A percentile compares a stretch with the other conserved stretches of the same genome.
Evolutionary conservation across 64 coral and sea anemone genomes (phyloP).

Genomic region (Catalaphyllia jardinei): DNA sequence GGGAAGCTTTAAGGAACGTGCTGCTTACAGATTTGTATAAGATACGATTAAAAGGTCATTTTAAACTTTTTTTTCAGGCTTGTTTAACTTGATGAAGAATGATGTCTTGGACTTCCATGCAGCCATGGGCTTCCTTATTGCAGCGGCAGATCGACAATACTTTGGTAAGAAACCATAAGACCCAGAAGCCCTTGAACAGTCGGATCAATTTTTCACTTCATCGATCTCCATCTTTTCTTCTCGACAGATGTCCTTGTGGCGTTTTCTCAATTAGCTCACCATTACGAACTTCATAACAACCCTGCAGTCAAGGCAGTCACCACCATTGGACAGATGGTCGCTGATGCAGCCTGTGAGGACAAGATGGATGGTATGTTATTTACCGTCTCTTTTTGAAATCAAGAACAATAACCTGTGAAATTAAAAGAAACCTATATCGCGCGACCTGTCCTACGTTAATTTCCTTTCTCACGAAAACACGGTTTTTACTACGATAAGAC

Average conservation of each 20-base stretch:
- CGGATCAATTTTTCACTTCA: background rate
- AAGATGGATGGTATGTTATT: slow-evolving; percentile 9
- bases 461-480: no score
- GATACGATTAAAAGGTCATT: no score
- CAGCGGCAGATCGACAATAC: background rate
- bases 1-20: no score
- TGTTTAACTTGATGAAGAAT: background rate
- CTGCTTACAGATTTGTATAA: no score
- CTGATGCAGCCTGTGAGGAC: background rate
- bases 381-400: background rate
- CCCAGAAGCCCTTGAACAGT: background rate
- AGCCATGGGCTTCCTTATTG: background rate
- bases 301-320: background rate
- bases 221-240: background rate
- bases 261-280: background rate
- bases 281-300: background rate
- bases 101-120: background rate
- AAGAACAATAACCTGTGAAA: no score
- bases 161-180: background rate
- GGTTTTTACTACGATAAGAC: no score
- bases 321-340: background rate
- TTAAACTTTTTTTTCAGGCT: background rate
- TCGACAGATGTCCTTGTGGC: background rate
- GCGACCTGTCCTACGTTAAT: no score
- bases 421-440: no score